These are phyloP conservation scores for Megaceryle alcyon DNA, from an alignment of 2,797 vertebrate genomes.

Conservation along the genomic window DNA sequence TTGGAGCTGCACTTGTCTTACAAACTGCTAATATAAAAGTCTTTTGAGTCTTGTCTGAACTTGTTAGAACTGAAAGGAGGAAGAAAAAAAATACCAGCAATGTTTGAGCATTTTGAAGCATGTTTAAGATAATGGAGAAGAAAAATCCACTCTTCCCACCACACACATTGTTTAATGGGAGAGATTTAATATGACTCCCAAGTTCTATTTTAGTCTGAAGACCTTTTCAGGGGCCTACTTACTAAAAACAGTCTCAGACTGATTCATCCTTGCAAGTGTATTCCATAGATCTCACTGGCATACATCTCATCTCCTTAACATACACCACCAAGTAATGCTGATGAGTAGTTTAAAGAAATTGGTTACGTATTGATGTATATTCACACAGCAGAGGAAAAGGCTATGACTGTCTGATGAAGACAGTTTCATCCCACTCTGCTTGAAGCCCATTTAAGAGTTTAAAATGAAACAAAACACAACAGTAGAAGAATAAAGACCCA, in stretches of 20 bases:
- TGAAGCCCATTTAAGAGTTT: neutral
- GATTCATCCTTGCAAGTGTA: neutral
- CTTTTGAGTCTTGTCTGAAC: neutral
- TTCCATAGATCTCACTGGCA: neutral
- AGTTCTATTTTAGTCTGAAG: neutral
- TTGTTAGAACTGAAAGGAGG: neutral
- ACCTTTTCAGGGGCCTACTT: neutral
- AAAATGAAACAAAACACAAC: neutral
- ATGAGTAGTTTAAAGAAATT: neutral
- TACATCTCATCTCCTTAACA: neutral
- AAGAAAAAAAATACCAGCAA: neutral
- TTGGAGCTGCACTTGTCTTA: neutral
- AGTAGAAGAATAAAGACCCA: neutral
- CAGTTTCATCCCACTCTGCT: neutral
- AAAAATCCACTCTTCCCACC: neutral
- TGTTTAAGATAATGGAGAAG: neutral
- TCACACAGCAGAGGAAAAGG: neutral
- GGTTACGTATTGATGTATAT: neutral
- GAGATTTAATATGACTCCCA: neutral
- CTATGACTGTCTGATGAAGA: neutral
- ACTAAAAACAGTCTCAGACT: neutral
- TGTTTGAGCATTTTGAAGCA: neutral
- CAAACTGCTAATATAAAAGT: neutral
- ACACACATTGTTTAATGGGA: neutral
- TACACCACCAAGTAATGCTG: fast-evolving